Conservation (phyloP, 2,888 invertebrate species). For the Bugula neritina region DNA sequence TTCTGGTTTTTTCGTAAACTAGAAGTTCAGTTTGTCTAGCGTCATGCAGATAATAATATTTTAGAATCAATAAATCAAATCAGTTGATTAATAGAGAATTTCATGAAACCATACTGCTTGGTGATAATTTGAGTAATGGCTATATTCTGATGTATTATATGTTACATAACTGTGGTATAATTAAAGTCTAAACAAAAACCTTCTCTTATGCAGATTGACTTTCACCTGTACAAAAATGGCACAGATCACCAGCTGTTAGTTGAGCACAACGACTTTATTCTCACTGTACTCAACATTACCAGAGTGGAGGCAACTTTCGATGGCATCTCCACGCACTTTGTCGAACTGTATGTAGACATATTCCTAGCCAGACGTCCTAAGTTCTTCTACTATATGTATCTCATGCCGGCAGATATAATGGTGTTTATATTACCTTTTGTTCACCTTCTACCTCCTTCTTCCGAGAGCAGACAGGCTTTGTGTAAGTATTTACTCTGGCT, state of each 20-base stretch:
- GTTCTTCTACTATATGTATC: constrained; percentile 13
- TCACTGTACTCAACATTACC: not conserved
- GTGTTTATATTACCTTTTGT: not conserved
- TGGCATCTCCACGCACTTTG: not conserved
- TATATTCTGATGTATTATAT: too few species aligned
- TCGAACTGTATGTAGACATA: not conserved
- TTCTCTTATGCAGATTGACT: not conserved
- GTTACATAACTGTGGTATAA: too few species aligned
- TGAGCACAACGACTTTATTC: not conserved
- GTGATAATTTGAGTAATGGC: too few species aligned
- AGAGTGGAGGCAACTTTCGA: not conserved
- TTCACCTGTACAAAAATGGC: not conserved
- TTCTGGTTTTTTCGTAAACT: too few species aligned
- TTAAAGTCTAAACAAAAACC: too few species aligned
- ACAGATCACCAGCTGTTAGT: not conserved
- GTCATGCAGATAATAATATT: too few species aligned
- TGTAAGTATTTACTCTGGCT: constrained; percentile 21
- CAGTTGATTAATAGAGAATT: too few species aligned
- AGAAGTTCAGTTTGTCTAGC: too few species aligned
- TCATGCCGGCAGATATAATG: not conserved
- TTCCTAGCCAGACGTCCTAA: not conserved
- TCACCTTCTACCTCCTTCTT: not conserved
- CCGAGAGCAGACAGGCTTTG: not conserved
- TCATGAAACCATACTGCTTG: too few species aligned
- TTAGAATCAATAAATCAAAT: too few species aligned